Evolutionary conservation across 2,888 invertebrate species (phyloP).

Genomic region (Zhuqinia jingwanae): DNA sequence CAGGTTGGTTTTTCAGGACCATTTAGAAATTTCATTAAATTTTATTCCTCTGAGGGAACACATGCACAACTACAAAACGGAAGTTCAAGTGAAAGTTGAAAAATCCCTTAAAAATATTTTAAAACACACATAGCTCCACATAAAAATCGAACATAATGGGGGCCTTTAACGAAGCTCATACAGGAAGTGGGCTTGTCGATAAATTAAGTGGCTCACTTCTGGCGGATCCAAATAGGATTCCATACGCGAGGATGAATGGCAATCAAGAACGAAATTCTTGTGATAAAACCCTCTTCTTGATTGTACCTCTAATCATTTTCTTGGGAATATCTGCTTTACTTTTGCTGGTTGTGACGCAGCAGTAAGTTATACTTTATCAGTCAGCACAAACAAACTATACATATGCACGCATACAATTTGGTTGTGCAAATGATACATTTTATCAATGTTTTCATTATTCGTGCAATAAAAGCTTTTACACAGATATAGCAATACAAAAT

Average conservation of each 20-base stretch:
- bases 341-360: conserved; percentile 20
- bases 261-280: neutral
- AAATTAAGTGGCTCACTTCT: conserved; percentile 32
- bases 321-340: conserved; percentile 42
- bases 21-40: too few species aligned
- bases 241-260: conserved; percentile 60
- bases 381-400: neutral
- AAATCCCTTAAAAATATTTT: too few species aligned
- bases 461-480: neutral
- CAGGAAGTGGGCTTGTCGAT: neutral
- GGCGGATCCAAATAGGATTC: conserved; percentile 26
- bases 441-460: neutral
- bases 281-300: conserved; percentile 33
- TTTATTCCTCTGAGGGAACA: too few species aligned
- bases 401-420: neutral
- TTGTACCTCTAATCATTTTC: conserved; percentile 30
- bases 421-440: neutral
- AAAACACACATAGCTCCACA: too few species aligned
- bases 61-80: too few species aligned
- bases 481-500: neutral
- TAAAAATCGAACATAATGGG: conserved; percentile 8
- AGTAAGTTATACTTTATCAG: conserved; percentile 36
- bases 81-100: too few species aligned
- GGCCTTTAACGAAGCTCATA: neutral
- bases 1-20: too few species aligned